phyloP scores from a whole-genome alignment of 2,113 vertebrate genomes.

The Actinemys pallida region DNA sequence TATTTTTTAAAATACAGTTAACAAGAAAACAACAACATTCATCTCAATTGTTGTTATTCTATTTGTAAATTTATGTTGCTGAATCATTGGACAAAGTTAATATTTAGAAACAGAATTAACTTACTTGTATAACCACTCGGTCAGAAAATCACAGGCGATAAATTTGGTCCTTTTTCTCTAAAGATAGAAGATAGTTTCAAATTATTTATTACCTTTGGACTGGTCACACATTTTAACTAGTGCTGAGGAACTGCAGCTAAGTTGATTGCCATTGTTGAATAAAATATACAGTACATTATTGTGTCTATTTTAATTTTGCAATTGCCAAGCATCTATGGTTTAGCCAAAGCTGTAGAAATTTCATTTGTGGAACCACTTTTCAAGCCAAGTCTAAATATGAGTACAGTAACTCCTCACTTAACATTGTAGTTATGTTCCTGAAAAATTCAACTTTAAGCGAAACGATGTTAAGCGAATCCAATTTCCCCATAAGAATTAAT shows the following conservation, averaged over 20 bases:
- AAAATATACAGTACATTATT: constrained; percentile 26
- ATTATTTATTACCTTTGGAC: constrained; percentile 63
- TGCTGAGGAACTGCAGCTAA: constrained; percentile 43
- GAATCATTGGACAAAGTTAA: constrained; percentile 24
- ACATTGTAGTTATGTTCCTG: too few species aligned
- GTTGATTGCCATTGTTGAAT: constrained; percentile 51
- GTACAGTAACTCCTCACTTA: neutral
- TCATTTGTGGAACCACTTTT: constrained; percentile 31
- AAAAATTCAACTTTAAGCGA: too few species aligned
- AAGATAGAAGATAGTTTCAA: constrained; percentile 72
- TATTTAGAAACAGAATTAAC: constrained; percentile 55
- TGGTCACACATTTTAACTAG: constrained; percentile 20
- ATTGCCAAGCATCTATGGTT: neutral
- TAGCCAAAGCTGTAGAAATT: constrained; percentile 9
- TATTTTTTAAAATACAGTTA: neutral
- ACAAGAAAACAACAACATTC: constrained; percentile 36
- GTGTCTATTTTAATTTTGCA: constrained; percentile 32
- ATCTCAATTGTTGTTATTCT: constrained; percentile 38
- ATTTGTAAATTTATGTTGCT: constrained; percentile 41
- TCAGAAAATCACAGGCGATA: constrained; percentile 90
- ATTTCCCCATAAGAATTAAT: too few species aligned
- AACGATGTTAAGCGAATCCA: too few species aligned
- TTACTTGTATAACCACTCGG: constrained; percentile 97
- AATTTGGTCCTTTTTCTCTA: constrained; percentile 89
- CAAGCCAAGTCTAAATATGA: neutral